A percentile compares a stretch with the other conserved stretches of the same genome.
These are phyloP conservation scores for Crotalus horridus DNA, from an alignment of 2,113 vertebrate species.

Conservation along the genomic window DNA sequence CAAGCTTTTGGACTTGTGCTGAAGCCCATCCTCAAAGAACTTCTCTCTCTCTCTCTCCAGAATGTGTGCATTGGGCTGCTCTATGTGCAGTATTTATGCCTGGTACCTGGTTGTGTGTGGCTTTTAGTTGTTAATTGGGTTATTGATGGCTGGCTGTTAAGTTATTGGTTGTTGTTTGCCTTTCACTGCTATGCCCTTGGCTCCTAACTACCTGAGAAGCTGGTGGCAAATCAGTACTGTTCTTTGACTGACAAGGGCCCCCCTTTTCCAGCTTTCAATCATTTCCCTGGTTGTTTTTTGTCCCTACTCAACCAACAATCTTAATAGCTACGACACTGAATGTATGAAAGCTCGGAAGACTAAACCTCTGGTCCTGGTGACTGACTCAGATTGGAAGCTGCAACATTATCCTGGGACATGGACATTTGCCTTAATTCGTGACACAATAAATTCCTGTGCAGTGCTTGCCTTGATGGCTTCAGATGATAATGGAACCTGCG, in stretches of 20 bases:
- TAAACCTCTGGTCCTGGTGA: neutral
- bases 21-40: neutral
- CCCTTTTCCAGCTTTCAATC: neutral
- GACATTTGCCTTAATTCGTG: neutral
- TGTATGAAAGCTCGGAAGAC: neutral
- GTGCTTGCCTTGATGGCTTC: neutral
- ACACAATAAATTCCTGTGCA: neutral
- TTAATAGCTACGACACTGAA: neutral
- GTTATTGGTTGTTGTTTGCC: neutral
- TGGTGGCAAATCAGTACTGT: neutral
- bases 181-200: neutral
- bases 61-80: neutral
- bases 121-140: neutral
- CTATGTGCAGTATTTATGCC: neutral
- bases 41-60: neutral
- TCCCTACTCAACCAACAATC: neutral
- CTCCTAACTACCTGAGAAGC: neutral
- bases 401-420: neutral
- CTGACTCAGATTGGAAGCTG: neutral
- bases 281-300: neutral
- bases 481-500: neutral
- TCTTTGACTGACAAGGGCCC: neutral
- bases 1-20: neutral
- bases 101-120: neutral
- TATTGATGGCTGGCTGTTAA: neutral